A percentile compares a stretch with the other conserved stretches of the same genome.
phyloP scores from a whole-genome alignment of 2,797 vertebrate species.

The Ispidina picta region DNA sequence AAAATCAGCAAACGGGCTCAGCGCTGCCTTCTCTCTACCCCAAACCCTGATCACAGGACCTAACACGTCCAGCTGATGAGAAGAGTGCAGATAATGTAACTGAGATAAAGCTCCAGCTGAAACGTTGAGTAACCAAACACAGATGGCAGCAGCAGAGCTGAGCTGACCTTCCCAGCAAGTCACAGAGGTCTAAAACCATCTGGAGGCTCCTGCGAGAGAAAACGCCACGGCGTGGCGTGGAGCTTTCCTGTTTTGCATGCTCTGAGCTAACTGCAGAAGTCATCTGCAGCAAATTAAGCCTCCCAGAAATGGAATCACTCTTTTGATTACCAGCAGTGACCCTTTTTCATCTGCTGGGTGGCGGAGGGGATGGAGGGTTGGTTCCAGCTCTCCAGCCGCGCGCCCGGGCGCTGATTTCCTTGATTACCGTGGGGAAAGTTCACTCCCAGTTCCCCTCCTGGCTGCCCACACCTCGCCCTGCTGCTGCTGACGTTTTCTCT shows the following conservation, averaged over 20 bases:
- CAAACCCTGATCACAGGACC: accelerated
- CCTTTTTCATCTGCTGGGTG: neutral
- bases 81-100: accelerated
- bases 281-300: constrained; percentile 70
- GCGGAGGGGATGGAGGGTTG: neutral
- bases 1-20: neutral
- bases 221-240: constrained; percentile 3
- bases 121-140: neutral
- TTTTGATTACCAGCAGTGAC: neutral
- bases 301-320: constrained; percentile 47
- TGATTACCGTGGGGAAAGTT: neutral
- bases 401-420: neutral
- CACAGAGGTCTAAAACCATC: neutral
- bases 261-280: constrained; percentile 55
- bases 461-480: neutral
- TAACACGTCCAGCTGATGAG: neutral
- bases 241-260: constrained; percentile 53
- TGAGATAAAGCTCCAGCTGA: neutral
- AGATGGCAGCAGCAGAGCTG: accelerated
- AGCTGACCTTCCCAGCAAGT: neutral
- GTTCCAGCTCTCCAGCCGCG: neutral
- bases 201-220: constrained; percentile 60
- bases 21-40: neutral
- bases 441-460: neutral
- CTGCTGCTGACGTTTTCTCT: neutral